Base-by-base conservation (phyloP, 1,140 invertebrate species). In the Drosophila pruinosa region DNA sequence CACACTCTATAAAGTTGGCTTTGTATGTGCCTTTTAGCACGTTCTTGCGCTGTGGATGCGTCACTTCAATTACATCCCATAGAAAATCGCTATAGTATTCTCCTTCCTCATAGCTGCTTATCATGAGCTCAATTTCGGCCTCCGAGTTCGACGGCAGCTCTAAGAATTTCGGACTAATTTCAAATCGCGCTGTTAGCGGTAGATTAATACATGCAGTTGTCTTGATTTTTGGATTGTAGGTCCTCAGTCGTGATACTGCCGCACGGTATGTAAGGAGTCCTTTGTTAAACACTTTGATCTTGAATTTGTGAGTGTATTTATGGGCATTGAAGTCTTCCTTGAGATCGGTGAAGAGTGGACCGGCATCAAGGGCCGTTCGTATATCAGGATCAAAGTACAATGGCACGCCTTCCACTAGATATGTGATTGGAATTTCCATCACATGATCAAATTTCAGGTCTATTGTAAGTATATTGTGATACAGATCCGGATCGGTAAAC, bases 321-420 rank as follows among this genome's bases (percentile, higher is more conserved):
- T 75, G 58, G 0, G 61, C 50, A 15, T 72, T 28, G 12, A 83
- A 90, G 14, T 74, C 38, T 5, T 76, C 61, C 28, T 58, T 64
- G 1, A 73, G 79, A 14, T 83, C 79, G 4, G 79, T 80, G 21
- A 75, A 76, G 8, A 90, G 61, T 4, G 28, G 8, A 6, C 89
- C 89, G 1, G 74, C 68, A 47, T 90, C 52, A n/a, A 81, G 75
- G 17, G 76, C 72, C 3, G 76, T 36, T 1, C 41, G 61, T 3
- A 90, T 78, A 15, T 90, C 45, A 3, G 85, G 89, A 34, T 77
- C 54, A 24, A 90, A 86, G 26, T 70, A 76, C 1, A 90, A 62
- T 0, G 89, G 89, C 2, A 90, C 75, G 0, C 89, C 89, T 39
- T 89, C 85, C 0, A 89, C 78, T n/a, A 80, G 15, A 10, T 78